Conservation (phyloP, 30 jellyfish, hydroid and myxozoan genomes). For the Rhopilema esculentum region DNA sequence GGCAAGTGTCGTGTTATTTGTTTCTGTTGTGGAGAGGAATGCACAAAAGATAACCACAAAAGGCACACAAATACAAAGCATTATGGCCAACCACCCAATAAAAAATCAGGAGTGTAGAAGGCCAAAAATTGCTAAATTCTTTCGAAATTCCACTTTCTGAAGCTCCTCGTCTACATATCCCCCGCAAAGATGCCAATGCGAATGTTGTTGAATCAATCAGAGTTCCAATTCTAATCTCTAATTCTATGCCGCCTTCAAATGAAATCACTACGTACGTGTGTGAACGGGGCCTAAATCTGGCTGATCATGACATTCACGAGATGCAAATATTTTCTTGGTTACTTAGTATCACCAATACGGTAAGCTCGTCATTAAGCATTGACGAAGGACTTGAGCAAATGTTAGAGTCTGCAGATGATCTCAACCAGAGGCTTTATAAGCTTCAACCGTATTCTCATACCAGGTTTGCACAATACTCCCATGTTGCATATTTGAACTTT, state of each 20-base stretch:
- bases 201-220: too few species aligned
- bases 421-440: constrained; percentile 37
- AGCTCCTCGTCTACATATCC: too few species aligned
- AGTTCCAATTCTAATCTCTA: too few species aligned
- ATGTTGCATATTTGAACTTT: constrained; percentile 28
- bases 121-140: too few species aligned
- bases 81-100: constrained; percentile 26
- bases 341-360: constrained; percentile 3
- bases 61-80: constrained; percentile 21
- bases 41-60: constrained; percentile 34
- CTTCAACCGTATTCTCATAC: constrained; percentile 41
- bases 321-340: constrained; percentile 47
- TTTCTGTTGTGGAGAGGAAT: constrained; percentile 28
- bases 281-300: constrained; percentile 24
- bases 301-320: constrained; percentile 49
- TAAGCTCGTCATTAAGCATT: constrained; percentile 39
- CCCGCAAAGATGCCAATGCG: too few species aligned
- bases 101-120: constrained; percentile 18
- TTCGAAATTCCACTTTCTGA: too few species aligned
- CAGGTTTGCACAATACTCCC: constrained; percentile 55
- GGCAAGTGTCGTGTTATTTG: constrained; percentile 17
- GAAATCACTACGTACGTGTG: too few species aligned
- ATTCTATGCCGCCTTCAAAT: too few species aligned
- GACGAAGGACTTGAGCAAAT: constrained; percentile 50
- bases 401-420: constrained; percentile 48